Conservation (phyloP, 1,140 invertebrate species). For the Pachypeltis micranthus region DNA sequence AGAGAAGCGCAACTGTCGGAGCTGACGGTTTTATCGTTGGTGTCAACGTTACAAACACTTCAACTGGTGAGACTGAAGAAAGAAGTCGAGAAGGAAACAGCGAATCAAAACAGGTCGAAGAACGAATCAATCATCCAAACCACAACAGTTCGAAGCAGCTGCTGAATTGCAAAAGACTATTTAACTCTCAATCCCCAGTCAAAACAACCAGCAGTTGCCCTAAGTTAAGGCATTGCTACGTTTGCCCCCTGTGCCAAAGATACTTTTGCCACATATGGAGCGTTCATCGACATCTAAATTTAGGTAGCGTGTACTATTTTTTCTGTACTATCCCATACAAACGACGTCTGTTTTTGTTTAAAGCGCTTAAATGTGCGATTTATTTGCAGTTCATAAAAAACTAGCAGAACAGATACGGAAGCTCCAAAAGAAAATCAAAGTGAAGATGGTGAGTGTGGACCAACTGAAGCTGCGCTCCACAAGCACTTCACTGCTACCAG, state of each 20-base stretch:
- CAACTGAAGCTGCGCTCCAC: background rate
- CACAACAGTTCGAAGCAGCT: too few relatives aligned
- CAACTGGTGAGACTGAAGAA: background rate
- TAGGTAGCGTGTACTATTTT: too few relatives aligned
- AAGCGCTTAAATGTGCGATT: background rate
- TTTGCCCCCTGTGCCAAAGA: background rate
- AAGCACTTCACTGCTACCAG: too few relatives aligned
- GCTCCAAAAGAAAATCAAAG: background rate
- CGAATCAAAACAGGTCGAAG: too few relatives aligned
- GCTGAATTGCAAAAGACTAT: too few relatives aligned
- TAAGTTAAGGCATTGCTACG: background rate
- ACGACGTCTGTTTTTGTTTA: too few relatives aligned
- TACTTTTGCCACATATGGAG: too few relatives aligned
- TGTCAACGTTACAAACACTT: background rate
- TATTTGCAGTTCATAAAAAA: background rate
- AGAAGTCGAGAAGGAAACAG: background rate
- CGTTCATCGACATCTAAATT: too few relatives aligned
- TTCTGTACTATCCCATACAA: too few relatives aligned
- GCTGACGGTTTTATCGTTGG: background rate
- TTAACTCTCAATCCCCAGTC: too few relatives aligned
- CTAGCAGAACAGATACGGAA: background rate
- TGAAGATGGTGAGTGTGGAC: background rate
- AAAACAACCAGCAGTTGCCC: background rate
- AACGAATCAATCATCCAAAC: too few relatives aligned
- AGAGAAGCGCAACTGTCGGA: background rate